A percentile compares a stretch with the other conserved stretches of the same genome.
phyloP scores from a whole-genome alignment of 2,113 vertebrate species.

The Leucoraja erinaceus region DNA sequence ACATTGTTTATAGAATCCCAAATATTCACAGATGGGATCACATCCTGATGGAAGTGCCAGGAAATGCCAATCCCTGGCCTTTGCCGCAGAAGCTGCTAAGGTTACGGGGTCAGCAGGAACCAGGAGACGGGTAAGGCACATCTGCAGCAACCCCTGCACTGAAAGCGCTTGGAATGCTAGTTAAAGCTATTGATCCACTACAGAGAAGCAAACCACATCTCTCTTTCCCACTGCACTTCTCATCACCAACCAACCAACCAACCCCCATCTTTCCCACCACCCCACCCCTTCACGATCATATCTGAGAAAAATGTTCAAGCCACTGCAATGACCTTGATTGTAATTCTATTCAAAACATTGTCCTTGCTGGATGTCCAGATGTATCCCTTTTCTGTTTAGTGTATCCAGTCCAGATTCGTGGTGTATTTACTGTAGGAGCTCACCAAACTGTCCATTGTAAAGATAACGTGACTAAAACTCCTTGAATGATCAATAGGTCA shows the following conservation, averaged over 20 bases:
- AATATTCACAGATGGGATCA: background rate
- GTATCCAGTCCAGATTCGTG: background rate
- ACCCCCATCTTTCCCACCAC: no score
- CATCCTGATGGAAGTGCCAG: background rate
- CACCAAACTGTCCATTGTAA: background rate
- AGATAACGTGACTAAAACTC: background rate
- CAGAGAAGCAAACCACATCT: background rate
- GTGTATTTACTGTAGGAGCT: background rate
- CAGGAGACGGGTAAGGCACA: background rate
- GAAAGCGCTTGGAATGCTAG: background rate
- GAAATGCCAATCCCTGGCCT: background rate
- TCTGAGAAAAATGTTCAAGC: background rate
- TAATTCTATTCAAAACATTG: background rate
- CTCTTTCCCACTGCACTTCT: background rate
- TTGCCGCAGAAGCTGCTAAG: background rate
- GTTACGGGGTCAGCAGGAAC: background rate
- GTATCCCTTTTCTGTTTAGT: background rate
- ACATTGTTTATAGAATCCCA: background rate
- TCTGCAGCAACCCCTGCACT: background rate
- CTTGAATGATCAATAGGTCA: background rate
- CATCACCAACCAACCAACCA: no score
- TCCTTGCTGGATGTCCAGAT: background rate
- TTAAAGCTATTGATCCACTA: background rate
- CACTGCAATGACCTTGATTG: no score
- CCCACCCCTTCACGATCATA: no score